These are phyloP conservation scores for Montipora capricornis DNA, from an alignment of 64 coral and sea anemone species.

Conservation along the genomic window DNA sequence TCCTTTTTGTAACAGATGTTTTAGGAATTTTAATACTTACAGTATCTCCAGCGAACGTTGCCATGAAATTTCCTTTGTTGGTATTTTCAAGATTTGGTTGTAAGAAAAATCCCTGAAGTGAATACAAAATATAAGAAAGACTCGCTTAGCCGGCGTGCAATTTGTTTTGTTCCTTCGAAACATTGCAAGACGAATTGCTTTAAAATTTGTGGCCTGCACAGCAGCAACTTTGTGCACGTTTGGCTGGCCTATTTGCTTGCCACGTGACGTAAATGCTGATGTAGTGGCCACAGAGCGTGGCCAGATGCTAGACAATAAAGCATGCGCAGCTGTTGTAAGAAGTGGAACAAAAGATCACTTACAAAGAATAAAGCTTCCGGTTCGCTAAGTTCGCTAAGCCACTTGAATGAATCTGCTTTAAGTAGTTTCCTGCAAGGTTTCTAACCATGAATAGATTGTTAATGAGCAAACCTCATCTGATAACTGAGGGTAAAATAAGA, in stretches of 20 bases:
- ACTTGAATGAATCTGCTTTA: background rate
- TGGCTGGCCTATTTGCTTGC: too few species aligned
- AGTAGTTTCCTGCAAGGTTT: background rate
- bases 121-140: background rate
- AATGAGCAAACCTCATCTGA: too few species aligned
- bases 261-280: too few species aligned
- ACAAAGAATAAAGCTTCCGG: background rate
- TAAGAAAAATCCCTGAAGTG: conserved; percentile 12
- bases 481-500: too few species aligned
- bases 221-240: too few species aligned
- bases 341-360: background rate
- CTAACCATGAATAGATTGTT: background rate
- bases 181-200: too few species aligned
- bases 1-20: too few species aligned
- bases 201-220: too few species aligned
- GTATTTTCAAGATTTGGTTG: background rate
- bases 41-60: background rate
- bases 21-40: background rate
- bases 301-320: too few species aligned
- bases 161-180: too few species aligned
- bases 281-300: too few species aligned
- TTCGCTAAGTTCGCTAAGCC: background rate
- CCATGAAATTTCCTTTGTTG: background rate
- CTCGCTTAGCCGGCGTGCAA: background rate
- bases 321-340: too few species aligned